Conservation (phyloP, 1,140 invertebrate species). For the Lasioglossum baleicum region DNA sequence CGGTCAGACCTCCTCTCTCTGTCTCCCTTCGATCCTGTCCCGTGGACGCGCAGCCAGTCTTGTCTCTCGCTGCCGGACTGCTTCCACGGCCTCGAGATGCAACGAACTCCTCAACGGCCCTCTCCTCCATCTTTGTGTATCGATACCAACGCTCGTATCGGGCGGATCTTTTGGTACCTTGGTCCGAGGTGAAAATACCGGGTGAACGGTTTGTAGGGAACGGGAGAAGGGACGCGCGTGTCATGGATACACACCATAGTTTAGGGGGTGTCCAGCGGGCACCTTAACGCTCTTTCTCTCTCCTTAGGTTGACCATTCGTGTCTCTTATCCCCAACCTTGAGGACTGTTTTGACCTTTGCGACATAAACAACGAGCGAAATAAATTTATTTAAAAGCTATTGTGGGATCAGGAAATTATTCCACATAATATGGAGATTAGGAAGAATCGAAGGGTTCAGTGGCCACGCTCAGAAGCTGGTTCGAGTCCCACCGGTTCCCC, state of each 20-base stretch:
- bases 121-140: slow-evolving; percentile 61
- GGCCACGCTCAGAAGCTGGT: too few species aligned
- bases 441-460: too few species aligned
- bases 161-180: slow-evolving; percentile 39
- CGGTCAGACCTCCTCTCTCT: slow-evolving; percentile 70
- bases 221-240: not conserved
- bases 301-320: too few species aligned
- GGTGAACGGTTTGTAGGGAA: slow-evolving; percentile 23
- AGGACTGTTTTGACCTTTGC: too few species aligned
- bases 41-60: slow-evolving; percentile 40
- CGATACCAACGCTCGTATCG: slow-evolving; percentile 50
- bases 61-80: slow-evolving; percentile 49
- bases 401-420: too few species aligned
- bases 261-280: not conserved
- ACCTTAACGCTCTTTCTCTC: too few species aligned
- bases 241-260: too few species aligned
- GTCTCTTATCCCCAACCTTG: too few species aligned
- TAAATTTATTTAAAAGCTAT: too few species aligned
- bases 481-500: too few species aligned
- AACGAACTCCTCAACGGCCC: slow-evolving; percentile 30
- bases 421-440: too few species aligned
- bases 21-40: slow-evolving; percentile 7
- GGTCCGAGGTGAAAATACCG: slow-evolving; percentile 29
- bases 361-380: too few species aligned
- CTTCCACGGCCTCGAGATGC: slow-evolving; percentile 63